phyloP scores from a whole-genome alignment of 2,797 vertebrate genomes.

The Xenentodon cancila region DNA sequence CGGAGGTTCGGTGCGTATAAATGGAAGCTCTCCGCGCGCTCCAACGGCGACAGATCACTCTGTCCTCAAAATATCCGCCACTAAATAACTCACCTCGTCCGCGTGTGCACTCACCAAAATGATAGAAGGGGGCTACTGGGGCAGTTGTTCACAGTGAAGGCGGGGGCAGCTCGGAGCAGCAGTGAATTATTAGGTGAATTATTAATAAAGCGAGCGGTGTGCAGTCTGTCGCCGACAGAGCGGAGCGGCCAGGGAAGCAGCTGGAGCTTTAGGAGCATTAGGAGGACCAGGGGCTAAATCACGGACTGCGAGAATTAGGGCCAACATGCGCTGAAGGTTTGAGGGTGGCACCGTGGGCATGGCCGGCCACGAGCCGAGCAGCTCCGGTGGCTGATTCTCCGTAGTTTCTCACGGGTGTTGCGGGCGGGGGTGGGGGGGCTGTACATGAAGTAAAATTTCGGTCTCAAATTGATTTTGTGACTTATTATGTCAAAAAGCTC shows the following conservation, averaged over 20 bases:
- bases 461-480: too few relatives aligned
- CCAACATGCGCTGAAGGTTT: constrained; percentile 24
- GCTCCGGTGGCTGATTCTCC: constrained; percentile 1
- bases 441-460: too few relatives aligned
- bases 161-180: constrained; percentile 45
- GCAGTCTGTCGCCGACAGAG: constrained; percentile 75
- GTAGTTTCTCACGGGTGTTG: too few relatives aligned
- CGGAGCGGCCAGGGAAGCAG: constrained; percentile 74
- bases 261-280: constrained; percentile 80
- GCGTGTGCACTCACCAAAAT: constrained; percentile 19
- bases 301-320: constrained; percentile 66
- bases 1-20: constrained; percentile 55
- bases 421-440: too few relatives aligned
- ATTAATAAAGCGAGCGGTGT: constrained; percentile 81
- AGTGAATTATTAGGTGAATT: constrained; percentile 76
- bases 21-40: constrained; percentile 38
- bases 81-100: constrained; percentile 52
- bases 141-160: constrained; percentile 54
- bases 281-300: constrained; percentile 71
- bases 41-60: constrained; percentile 26
- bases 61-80: constrained; percentile 30
- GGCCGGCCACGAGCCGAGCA: constrained; percentile 17
- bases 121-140: too few relatives aligned
- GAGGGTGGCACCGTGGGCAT: constrained; percentile 30
- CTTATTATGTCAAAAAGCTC: too few relatives aligned